Evolutionary conservation across 2,113 vertebrate species (phyloP).

Genomic region (Megaleporinus macrocephalus): DNA sequence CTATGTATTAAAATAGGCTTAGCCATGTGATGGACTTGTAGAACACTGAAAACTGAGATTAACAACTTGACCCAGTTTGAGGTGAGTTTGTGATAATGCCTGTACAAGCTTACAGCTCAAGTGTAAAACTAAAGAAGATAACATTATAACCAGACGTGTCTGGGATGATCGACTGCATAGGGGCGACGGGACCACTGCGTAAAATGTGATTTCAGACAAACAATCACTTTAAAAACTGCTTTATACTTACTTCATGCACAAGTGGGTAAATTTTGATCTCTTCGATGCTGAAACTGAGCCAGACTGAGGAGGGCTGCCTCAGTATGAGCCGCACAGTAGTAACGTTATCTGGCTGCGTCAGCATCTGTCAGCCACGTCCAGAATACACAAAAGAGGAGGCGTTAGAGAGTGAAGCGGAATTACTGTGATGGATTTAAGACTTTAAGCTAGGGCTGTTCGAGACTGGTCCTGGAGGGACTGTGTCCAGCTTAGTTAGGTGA

Average conservation of each 20-base stretch:
- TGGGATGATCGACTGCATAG: not conserved
- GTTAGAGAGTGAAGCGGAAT: not conserved
- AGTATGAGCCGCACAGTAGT: conserved; percentile 85
- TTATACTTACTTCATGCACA: conserved; percentile 74
- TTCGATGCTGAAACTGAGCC: conserved; percentile 88
- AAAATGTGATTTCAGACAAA: too few relatives aligned
- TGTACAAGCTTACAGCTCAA: too few relatives aligned
- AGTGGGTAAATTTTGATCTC: conserved; percentile 83
- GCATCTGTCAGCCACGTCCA: conserved; percentile 79
- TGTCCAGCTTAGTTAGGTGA: too few relatives aligned
- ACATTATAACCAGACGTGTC: too few relatives aligned
- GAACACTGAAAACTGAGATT: too few relatives aligned
- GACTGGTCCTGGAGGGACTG: too few relatives aligned
- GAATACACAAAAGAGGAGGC: conserved; percentile 12
- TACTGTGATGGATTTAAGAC: not conserved
- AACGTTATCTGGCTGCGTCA: conserved; percentile 82
- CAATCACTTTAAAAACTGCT: not conserved
- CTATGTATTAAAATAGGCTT: too few relatives aligned
- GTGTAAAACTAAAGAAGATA: too few relatives aligned
- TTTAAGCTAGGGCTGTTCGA: not conserved
- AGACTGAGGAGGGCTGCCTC: conserved; percentile 89
- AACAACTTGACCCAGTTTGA: too few relatives aligned
- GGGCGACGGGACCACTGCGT: not conserved
- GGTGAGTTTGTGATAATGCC: too few relatives aligned
- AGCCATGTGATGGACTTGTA: too few relatives aligned